Evolutionary conservation across 2,797 vertebrate species (phyloP), one percentile per base, ranked within the genome.

Genomic region (Lepilemur septentrionalis): DNA sequence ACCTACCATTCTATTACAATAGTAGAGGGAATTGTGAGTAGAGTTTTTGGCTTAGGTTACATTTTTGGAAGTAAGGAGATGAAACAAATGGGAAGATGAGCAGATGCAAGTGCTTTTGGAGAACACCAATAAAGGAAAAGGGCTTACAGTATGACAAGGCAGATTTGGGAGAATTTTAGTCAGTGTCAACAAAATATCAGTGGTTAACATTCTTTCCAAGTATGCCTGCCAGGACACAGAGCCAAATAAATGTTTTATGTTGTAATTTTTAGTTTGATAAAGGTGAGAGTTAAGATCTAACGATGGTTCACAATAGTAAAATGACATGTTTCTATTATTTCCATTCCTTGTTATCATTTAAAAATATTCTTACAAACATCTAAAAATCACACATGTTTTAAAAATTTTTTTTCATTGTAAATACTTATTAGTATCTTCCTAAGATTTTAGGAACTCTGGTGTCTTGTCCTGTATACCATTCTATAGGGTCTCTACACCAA

Each of bases 381-480:
- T 84, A 85, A 65, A 85, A 73, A 23, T 61, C 4, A 43, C 43
- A 89, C 2, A 9, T 17, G 48, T 32, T 30, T 76, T 82, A 63
- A 1, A 22, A 14, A 57, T 46, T 59, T 81, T 65, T 25, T 65
- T 43, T 28, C 30, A 48, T 88, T 69, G 3, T 50, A 78, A 94
- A 69, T 50, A 38, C 0, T 78, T 72, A 52, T 35, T 75, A 12
- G 5, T 18, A 50, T 61, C 41, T 82, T 3, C 1, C n/a, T 52
- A 38, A 46, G 4, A 50, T 75, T 92, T 95, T 70, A 46, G 15
- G 10, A 1, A 0, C 79, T 89, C 17, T 95, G 92, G 91, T 94
- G 73, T 96, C 73, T 72, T 65, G 46, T 91, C 83, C 57, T 7
- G 28, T 48, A 76, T 95, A 43, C 25, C 63, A 88, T 84, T 96